A percentile compares a stretch with the other conserved stretches of the same genome.
These are phyloP conservation scores for Enteromius unitaeniatus DNA, from an alignment of 2,797 vertebrate genomes.

Conservation along the genomic window DNA sequence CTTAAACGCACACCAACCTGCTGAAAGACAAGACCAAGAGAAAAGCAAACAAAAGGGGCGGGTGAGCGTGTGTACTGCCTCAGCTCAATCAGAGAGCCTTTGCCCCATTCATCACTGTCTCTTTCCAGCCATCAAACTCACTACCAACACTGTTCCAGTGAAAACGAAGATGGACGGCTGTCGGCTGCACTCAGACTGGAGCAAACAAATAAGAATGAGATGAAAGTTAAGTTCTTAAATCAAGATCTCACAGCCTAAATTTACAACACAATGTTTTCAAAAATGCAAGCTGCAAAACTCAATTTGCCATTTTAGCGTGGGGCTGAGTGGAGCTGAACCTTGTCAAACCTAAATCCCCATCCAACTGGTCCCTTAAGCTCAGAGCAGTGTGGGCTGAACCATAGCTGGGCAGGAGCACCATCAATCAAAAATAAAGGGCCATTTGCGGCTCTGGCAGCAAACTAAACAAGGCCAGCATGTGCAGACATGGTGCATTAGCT, in stretches of 20 bases:
- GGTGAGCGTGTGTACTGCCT: conserved; percentile 61
- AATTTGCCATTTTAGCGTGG: conserved; percentile 41
- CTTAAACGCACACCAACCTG: conserved; percentile 57
- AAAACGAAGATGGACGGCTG: conserved; percentile 53
- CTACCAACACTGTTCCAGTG: conserved; percentile 20
- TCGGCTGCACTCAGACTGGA: neutral
- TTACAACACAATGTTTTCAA: conserved; percentile 58
- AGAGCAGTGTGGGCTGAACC: conserved; percentile 62
- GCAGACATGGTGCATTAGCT: conserved; percentile 64
- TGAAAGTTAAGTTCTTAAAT: conserved; percentile 39
- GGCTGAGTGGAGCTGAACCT: conserved; percentile 47
- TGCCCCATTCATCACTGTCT: conserved; percentile 79
- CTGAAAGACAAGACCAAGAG: conserved; percentile 65
- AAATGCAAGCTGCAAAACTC: conserved; percentile 23
- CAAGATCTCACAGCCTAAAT: conserved; percentile 37
- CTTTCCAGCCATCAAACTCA: conserved; percentile 62
- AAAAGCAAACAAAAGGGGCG: conserved; percentile 69
- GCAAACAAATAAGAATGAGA: conserved; percentile 10
- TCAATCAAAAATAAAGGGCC: conserved; percentile 72
- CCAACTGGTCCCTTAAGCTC: conserved; percentile 57
- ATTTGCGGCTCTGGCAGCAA: conserved; percentile 70
- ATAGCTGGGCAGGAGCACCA: conserved; percentile 59
- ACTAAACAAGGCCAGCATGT: conserved; percentile 71
- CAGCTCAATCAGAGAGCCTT: conserved; percentile 73
- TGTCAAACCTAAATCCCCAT: conserved; percentile 40